A percentile compares a stretch with the other conserved stretches of the same genome.
phyloP scores from a whole-genome alignment of 1,140 invertebrate species.

The Drosophila arizonae region DNA sequence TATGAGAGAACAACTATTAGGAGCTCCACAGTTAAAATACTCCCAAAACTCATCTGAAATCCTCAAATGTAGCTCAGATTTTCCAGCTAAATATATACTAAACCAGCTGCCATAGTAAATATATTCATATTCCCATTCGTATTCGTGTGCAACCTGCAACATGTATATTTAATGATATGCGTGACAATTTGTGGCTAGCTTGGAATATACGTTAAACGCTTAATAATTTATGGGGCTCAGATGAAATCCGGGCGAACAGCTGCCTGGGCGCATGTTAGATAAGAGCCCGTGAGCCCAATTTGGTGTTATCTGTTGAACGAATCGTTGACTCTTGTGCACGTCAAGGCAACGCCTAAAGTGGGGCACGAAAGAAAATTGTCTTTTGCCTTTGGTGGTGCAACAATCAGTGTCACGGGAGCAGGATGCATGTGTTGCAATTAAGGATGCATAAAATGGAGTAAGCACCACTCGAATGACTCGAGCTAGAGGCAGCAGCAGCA shows the following conservation, averaged over 20 bases:
- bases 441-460: conserved; percentile 80
- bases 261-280: not conserved
- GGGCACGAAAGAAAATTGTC: conserved; percentile 20
- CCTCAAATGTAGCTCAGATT: too few species aligned
- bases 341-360: conserved; percentile 42
- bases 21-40: too few species aligned
- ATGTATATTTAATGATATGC: too few species aligned
- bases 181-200: too few species aligned
- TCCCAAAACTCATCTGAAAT: too few species aligned
- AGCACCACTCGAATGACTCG: conserved; percentile 51
- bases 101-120: too few species aligned
- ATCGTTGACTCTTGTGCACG: conserved; percentile 61
- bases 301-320: conserved; percentile 59
- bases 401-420: conserved; percentile 80
- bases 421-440: conserved; percentile 66
- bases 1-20: too few species aligned
- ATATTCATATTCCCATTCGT: too few species aligned
- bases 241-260: not conserved
- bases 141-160: too few species aligned
- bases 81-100: too few species aligned
- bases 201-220: too few species aligned
- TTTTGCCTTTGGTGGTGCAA: not conserved
- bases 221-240: too few species aligned
- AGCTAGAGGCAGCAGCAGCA: conserved; percentile 9
- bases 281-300: conserved; percentile 30